Evolutionary conservation across 2,797 vertebrate genomes (phyloP), one percentile per base, ranked within the genome.

Genomic region (Acipenser transmontanus): DNA sequence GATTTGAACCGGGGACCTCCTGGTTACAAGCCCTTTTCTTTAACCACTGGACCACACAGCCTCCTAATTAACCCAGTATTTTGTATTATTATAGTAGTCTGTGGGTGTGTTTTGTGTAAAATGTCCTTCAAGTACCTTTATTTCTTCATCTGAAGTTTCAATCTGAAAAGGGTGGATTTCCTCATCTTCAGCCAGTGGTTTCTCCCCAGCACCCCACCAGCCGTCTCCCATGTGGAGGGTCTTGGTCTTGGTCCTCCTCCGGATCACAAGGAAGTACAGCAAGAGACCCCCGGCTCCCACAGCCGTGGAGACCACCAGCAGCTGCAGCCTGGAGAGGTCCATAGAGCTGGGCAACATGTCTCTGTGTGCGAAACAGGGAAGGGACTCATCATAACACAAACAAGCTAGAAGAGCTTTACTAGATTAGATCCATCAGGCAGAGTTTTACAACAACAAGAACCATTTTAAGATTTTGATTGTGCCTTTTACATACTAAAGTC

Each of bases 191-290:
- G 47, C 70, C 1, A 60, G 17, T 0, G 79, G 71, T 70, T 74
- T 91, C 69, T 85, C 71, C 1, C 88, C 88, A 9, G 78, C 68
- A 10, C 90, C 91, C 94, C 94, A 96, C 94, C 94, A 96, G 61
- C 93, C 93, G 8, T 93, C 81, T 0, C 91, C 90, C 57, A 91
- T 69, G 47, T 93, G 91, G 61, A 94, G 74, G 7, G 69, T 90
- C 76, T 80, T 82, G 47, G 73, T 81, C 63, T 70, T 69, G 34
- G 34, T 34, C 34, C 66, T 86, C 60, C 64, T 77, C 56, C 73
- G 85, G 64, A 73, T 75, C 8, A 79, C 50, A 6, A 84, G n/a
- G 80, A 89, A 93, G 62, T 74, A 82, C 61, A 92, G 72, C 68
- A 92, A 69, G 13, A 91, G 8, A 2, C 85, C 85, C 47, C 92